Evolutionary conservation across 2,797 vertebrate genomes (phyloP).

Genomic region (Epinephelus coioides): DNA sequence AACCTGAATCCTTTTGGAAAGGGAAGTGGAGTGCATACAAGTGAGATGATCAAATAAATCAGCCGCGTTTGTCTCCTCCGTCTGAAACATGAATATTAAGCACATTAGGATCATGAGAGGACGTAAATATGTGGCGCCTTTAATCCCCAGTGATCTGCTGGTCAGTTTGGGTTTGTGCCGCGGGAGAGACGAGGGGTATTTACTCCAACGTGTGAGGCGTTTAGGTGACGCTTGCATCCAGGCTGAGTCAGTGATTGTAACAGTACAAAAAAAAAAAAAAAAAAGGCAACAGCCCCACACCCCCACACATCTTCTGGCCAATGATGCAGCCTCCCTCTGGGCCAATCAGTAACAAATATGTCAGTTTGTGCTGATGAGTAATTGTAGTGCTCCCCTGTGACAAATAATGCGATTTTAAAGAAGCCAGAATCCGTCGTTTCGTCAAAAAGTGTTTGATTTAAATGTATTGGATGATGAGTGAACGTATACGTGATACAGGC

Average conservation of each 20-base stretch:
- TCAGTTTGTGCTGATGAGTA: slow-evolving; percentile 63
- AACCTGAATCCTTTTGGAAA: slow-evolving; percentile 84
- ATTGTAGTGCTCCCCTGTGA: slow-evolving; percentile 53
- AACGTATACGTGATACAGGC: background rate
- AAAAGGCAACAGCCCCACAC: slow-evolving; percentile 36
- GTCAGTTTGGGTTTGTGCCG: slow-evolving; percentile 73
- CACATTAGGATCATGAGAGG: slow-evolving; percentile 73
- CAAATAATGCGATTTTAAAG: slow-evolving; percentile 48
- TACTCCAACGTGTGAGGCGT: slow-evolving; percentile 51
- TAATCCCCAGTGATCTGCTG: slow-evolving; percentile 71
- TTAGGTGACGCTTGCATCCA: slow-evolving; percentile 68
- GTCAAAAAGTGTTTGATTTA: slow-evolving; percentile 34
- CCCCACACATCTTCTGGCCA: slow-evolving; percentile 55
- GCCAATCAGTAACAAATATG: slow-evolving; percentile 75
- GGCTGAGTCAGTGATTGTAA: slow-evolving; percentile 62
- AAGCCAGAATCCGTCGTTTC: slow-evolving; percentile 38
- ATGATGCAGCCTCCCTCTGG: slow-evolving; percentile 63
- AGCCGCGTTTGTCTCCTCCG: slow-evolving; percentile 66
- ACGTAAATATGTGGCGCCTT: slow-evolving; percentile 50
- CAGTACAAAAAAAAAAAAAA: slow-evolving; percentile 57
- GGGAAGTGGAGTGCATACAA: slow-evolving; percentile 81
- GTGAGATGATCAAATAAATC: slow-evolving; percentile 87
- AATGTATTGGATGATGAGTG: background rate
- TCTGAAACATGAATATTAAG: slow-evolving; percentile 81
- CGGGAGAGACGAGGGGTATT: slow-evolving; percentile 36